phyloP scores from a whole-genome alignment of 2,113 vertebrate genomes.

The Melanotaenia duboulayi region DNA sequence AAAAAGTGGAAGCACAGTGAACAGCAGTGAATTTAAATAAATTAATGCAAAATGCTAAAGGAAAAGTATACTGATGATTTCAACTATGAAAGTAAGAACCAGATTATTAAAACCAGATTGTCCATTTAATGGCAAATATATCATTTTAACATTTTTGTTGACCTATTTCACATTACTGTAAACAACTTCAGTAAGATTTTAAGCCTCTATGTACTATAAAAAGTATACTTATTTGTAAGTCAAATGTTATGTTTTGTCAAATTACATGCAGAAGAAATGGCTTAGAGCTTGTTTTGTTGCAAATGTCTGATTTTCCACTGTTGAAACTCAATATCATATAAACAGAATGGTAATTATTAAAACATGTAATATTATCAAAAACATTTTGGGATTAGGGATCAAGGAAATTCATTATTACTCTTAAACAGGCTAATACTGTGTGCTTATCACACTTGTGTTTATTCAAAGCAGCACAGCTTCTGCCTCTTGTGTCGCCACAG shows the following conservation, averaged over 20 bases:
- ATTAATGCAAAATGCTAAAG: too few relatives aligned
- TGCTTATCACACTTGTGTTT: constrained; percentile 47
- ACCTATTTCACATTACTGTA: too few relatives aligned
- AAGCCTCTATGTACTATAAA: neutral
- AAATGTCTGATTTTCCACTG: neutral
- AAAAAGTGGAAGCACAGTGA: too few relatives aligned
- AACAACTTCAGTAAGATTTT: neutral
- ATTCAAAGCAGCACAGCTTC: constrained; percentile 52
- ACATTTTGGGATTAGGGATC: neutral
- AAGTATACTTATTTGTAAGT: neutral
- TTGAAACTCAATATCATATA: neutral
- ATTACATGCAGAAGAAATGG: neutral
- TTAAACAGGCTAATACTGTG: constrained; percentile 26
- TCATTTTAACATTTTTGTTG: too few relatives aligned
- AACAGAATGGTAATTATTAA: neutral
- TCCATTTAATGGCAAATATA: too few relatives aligned
- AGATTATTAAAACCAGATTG: too few relatives aligned
- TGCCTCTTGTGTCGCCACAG: constrained; percentile 59
- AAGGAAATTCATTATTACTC: constrained; percentile 31
- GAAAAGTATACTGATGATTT: too few relatives aligned
- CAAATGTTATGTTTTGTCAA: neutral
- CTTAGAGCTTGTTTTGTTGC: neutral
- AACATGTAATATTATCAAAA: constrained; percentile 11
- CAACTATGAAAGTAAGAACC: too few relatives aligned
- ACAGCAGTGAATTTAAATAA: too few relatives aligned